Base-by-base conservation (phyloP, 2,113 vertebrate genomes). In the Chaenogobius annularis region DNA sequence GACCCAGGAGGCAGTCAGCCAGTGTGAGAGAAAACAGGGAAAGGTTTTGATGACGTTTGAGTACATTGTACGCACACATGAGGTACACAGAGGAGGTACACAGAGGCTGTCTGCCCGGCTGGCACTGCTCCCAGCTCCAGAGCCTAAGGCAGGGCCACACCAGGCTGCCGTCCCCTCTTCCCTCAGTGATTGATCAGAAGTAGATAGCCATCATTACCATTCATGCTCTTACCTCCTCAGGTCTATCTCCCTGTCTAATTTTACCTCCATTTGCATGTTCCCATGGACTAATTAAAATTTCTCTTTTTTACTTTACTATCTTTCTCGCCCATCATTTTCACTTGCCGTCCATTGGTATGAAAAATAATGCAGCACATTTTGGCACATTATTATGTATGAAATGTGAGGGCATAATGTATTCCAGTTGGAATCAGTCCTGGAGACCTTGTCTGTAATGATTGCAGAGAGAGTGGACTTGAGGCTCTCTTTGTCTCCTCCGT, bases 381-480 rank as follows among this genome's bases (percentile, higher is more conserved):
- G 88, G 82, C 89, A 87, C 81, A 89, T 91, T 92, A 89, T 90
- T 90, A 90, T 92, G 89, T 92, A 89, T 90, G 91, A 89, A 89
- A 85, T 86, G 81, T 85, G 85, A 84, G 71, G 68, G 71, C 55
- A 80, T 89, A 90, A 89, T 91, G 73, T 82, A 87, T 89, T 87
- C 86, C 86, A 86, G 75, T 83, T 72, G 70, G 83, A n/a, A 85
- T 83, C 85, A 86, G 83, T 85, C 85, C 83, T 89, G 79, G 26
- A 84, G 79, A 81, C 80, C 75, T 10, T 54, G 70, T 55, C 26
- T 86, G 70, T 86, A 88, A 87, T 85, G 72, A 86, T 67, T 66
- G 80, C 70, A 69, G 62, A 78, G 82, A 48, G 82, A 48, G 70
- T 78, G 23, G 77, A 66, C 68, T 75, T 47, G 58, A 63, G 61